These are phyloP conservation scores for Cottus gobio DNA, from an alignment of 2,113 vertebrate species.

Conservation along the genomic window DNA sequence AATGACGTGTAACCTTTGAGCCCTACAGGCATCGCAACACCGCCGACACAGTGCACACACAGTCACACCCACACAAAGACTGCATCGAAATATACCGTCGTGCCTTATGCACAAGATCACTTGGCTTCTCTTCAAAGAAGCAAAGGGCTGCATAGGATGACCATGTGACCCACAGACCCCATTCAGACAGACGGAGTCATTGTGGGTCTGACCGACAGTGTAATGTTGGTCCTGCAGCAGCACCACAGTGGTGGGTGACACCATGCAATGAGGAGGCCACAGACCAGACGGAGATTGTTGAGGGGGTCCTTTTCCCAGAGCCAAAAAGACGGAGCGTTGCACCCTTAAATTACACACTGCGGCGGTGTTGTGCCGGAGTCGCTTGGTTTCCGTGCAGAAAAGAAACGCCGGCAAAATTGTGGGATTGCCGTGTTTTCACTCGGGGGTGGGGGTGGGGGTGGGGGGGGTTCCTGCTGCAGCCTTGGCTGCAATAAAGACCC, in stretches of 20 bases:
- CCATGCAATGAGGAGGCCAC: constrained; percentile 43
- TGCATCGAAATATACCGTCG: constrained; percentile 29
- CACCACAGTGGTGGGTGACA: constrained; percentile 31
- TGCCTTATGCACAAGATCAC: constrained; percentile 44
- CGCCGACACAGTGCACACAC: not conserved
- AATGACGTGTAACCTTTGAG: not conserved
- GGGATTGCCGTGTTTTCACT: not conserved
- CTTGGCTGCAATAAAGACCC: not conserved
- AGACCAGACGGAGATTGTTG: constrained; percentile 10
- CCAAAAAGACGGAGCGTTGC: not conserved
- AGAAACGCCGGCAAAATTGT: not conserved
- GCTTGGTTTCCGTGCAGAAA: not conserved
- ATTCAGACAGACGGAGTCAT: constrained; percentile 48
- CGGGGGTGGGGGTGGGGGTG: no score
- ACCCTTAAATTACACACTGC: not conserved
- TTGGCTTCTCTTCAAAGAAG: constrained; percentile 46
- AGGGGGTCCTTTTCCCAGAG: not conserved
- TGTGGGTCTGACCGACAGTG: constrained; percentile 28
- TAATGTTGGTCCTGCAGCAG: constrained; percentile 27
- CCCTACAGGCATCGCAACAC: not conserved
- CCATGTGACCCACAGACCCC: constrained; percentile 48
- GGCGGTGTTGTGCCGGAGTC: not conserved
- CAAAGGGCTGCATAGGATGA: constrained; percentile 27
- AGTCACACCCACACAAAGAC: not conserved
- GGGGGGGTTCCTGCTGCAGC: not conserved